Base-by-base conservation (phyloP, 2,113 vertebrate genomes). In the Pelecanoides urinatrix region DNA sequence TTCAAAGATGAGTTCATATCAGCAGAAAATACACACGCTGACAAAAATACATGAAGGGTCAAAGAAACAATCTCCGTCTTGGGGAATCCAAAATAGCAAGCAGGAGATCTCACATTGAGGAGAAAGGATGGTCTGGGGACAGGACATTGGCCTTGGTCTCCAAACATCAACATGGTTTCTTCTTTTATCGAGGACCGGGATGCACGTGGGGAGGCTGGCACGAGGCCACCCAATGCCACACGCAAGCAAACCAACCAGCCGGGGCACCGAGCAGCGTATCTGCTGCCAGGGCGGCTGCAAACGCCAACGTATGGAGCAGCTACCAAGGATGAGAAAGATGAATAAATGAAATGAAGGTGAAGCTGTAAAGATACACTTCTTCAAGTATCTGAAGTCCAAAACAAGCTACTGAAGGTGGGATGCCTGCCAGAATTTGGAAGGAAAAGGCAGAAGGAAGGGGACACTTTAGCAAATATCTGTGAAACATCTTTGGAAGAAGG, bases 1-100 rank as follows among this genome's bases (percentile, higher is more conserved):
- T 95, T 97, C 95, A 97, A 97, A 95, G 95, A 96, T 88, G 89
- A 97, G 89, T 97, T 97, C 91, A 91, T 95, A 96, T 94, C 95
- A 77, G 94, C 93, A 96, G 84, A 96, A 95, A 97, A 95, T 92
- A 91, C 78, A 95, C 81, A 82, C 38, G 78, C 84, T 70, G 87
- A 66, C 80, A 89, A 97, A 97, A 97, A 95, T 77, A 96, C 67
- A 86, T 6, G 42, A 29, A 23, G 87, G 93, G 93, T 95, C 89
- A 95, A 61, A 76, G 44, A 49, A 86, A 71, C 5, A 11, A n/a
- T 7, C 42, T 76, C 58, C 58, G 38, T 40, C 85, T 74, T 66
- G 78, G 55, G 47, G 62, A 75, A 91, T 58, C 68, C 75, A 78
- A 75, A 93, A 84, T 4, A 82, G 72, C 40, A 61, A 82, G 83